Conservation (phyloP, 2,113 vertebrate genomes). For the Microtus richardsoni region DNA sequence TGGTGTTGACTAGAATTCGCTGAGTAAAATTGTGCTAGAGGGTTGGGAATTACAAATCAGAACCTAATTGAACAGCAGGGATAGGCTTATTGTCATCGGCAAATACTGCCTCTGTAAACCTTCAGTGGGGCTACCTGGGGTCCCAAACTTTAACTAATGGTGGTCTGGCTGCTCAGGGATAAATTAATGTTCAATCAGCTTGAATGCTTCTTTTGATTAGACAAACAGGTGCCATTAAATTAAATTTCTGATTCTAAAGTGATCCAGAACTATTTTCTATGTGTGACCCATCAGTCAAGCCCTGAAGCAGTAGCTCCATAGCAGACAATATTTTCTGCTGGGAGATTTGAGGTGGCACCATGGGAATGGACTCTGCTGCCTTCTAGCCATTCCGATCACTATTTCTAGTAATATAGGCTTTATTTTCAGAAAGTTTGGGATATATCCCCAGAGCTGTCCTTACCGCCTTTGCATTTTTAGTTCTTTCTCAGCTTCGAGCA, state of each 20-base stretch:
- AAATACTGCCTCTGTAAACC: background rate
- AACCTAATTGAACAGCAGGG: constrained; percentile 38
- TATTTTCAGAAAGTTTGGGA: background rate
- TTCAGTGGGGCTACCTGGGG: background rate
- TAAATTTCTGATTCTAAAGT: background rate
- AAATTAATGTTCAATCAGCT: background rate
- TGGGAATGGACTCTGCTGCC: background rate
- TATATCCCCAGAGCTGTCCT: background rate
- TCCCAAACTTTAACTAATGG: background rate
- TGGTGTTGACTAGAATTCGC: background rate
- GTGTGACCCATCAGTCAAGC: background rate
- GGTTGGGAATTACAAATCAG: constrained; percentile 25
- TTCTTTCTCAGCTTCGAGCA: background rate
- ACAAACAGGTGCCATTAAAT: background rate
- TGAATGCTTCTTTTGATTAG: constrained; percentile 19
- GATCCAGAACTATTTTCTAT: background rate
- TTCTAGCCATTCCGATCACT: background rate
- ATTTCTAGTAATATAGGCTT: background rate
- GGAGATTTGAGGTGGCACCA: background rate
- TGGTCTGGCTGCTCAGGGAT: background rate
- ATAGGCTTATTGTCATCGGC: background rate
- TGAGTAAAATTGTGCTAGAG: constrained; percentile 33
- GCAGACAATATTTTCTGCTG: background rate
- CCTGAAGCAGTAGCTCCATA: accelerated
- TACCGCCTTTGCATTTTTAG: background rate